Conservation (phyloP, 2,113 vertebrate genomes). For the Hemibagrus wyckioides region DNA sequence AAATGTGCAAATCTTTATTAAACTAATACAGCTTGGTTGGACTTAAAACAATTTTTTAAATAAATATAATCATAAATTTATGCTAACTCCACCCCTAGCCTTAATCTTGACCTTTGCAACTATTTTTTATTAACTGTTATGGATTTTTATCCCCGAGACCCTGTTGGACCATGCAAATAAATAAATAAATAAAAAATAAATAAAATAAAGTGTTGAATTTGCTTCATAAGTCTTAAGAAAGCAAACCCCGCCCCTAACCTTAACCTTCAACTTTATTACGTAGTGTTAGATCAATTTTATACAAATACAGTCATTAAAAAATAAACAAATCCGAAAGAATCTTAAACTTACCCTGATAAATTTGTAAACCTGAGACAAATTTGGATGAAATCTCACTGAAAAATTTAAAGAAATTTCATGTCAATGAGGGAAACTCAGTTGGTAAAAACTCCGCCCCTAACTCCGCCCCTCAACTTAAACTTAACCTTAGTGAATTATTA, state of each 20-base stretch:
- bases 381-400: neutral
- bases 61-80: neutral
- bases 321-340: neutral
- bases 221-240: neutral
- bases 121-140: neutral
- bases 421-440: neutral
- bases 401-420: neutral
- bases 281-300: neutral
- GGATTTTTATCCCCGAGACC: neutral
- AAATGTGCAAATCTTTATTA: neutral
- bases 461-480: neutral
- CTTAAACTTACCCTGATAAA: neutral
- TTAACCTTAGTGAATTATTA: neutral
- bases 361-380: neutral
- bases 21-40: neutral
- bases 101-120: neutral
- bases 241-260: neutral
- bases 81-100: neutral
- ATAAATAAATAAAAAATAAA: too few species aligned
- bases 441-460: neutral
- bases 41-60: neutral
- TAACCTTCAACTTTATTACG: too few species aligned
- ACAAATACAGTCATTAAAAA: neutral
- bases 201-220: neutral
- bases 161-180: too few species aligned